Base-by-base conservation (phyloP, 2,797 vertebrate genomes). In the Macropodus opercularis region DNA sequence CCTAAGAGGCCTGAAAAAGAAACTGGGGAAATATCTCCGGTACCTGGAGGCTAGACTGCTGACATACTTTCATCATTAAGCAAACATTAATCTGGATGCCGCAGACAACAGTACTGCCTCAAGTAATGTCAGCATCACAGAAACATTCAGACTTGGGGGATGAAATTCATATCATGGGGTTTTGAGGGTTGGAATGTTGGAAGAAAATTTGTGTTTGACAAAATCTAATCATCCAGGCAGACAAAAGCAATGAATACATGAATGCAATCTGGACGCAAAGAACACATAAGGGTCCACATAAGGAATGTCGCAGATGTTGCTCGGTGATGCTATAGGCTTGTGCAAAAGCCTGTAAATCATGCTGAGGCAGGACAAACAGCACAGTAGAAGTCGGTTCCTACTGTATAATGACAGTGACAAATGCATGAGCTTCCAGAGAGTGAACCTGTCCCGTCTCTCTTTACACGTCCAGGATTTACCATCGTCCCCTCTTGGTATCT, bases 1-100 rank as follows among this genome's bases (percentile, higher is more conserved):
- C 24, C 32, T 38, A 29, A 31, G 51, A 49, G 50, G 43, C n/a
- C 11, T 21, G 35, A 53, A 50, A 31, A 19, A 23, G 50, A 43
- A 39, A 26, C 19, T 2, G 4, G 39, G 44, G 58, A 50, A 79
- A 74, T 64, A 69, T 59, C 46, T 62, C 2, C 0, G n/a, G 7
- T 78, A 52, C 46, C 85, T 65, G 63, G 12, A 72, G 84, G 85
- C 78, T 0, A 64, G 5, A 23, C 61, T 14, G 75, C 51, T 76
- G 72, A 69, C 80, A 89, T 89, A 84, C 63, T 79, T 87, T 46
- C 59, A 53, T 87, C 86, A 89, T 89, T 83, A 85, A 86, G 63
- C 26, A 80, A 82, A 85, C 65, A 80, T 80, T 72, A 81, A 64
- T 64, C 69, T 82, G 58, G 53, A 83, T 60, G 4, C 19, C 1